Conservation (phyloP, 2,113 vertebrate genomes). For the Hypomesus transpacificus region DNA sequence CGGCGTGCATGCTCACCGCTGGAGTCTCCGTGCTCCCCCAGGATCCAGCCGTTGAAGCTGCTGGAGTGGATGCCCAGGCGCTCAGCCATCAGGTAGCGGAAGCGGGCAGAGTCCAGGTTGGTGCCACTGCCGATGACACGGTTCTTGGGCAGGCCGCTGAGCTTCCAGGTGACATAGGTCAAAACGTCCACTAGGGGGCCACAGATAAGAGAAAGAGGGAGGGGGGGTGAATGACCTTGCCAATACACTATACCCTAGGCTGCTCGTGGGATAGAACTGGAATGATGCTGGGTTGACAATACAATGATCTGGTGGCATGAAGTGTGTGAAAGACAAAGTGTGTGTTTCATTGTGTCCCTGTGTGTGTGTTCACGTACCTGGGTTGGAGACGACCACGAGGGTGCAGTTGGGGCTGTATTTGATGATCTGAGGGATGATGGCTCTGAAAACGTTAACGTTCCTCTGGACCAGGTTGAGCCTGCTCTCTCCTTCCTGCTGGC, state of each 20-base stretch:
- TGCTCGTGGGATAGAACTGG: no score
- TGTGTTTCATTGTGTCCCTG: background rate
- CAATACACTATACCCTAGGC: no score
- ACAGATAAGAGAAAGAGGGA: background rate
- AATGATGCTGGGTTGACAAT: background rate
- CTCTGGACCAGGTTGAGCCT: slow-evolving; percentile 95
- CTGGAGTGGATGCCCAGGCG: slow-evolving; percentile 86
- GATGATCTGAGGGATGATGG: slow-evolving; percentile 90
- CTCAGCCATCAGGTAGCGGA: slow-evolving; percentile 89
- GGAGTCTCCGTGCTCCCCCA: slow-evolving; percentile 96
- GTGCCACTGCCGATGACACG: slow-evolving; percentile 95
- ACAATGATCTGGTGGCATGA: background rate
- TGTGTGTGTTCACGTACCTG: slow-evolving; percentile 69
- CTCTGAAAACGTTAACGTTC: slow-evolving; percentile 94
- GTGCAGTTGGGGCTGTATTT: slow-evolving; percentile 92
- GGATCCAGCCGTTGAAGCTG: slow-evolving; percentile 95
- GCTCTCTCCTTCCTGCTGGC: slow-evolving; percentile 96
- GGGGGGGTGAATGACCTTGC: background rate
- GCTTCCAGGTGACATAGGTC: slow-evolving; percentile 97
- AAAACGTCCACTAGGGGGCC: slow-evolving; percentile 85
- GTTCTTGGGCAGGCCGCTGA: slow-evolving; percentile 94
- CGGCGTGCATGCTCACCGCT: slow-evolving; percentile 77
- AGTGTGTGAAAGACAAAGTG: background rate
- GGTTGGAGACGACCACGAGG: slow-evolving; percentile 94
- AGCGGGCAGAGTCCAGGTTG: slow-evolving; percentile 94